phyloP scores from a whole-genome alignment of 2,113 vertebrate species.

The Myxocyprinus asiaticus region DNA sequence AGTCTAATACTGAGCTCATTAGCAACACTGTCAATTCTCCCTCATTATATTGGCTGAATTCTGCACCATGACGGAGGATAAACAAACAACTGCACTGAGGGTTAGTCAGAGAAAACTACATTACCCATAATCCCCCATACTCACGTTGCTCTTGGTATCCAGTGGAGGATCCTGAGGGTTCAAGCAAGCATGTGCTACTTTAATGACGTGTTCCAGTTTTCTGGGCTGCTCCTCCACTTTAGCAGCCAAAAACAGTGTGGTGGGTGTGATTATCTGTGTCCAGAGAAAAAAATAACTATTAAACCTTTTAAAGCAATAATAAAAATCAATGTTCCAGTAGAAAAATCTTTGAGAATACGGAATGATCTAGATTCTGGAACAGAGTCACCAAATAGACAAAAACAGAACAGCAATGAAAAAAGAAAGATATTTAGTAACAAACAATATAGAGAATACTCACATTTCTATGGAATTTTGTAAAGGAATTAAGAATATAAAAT shows the following conservation, averaged over 20 bases:
- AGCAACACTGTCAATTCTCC: too few species aligned
- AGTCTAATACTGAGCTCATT: too few species aligned
- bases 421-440: too few species aligned
- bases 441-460: constrained; percentile 79
- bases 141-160: constrained; percentile 96
- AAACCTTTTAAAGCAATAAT: too few species aligned
- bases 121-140: constrained; percentile 55
- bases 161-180: constrained; percentile 90
- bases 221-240: constrained; percentile 99
- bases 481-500: constrained; percentile 99
- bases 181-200: constrained; percentile 96
- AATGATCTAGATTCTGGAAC: too few species aligned
- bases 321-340: background rate
- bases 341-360: too few species aligned
- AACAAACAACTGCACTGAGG: too few species aligned
- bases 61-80: too few species aligned
- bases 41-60: too few species aligned
- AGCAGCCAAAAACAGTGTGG: constrained; percentile 96
- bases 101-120: background rate
- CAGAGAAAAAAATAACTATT: background rate
- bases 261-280: constrained; percentile 90
- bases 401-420: too few species aligned
- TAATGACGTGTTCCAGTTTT: constrained; percentile 99
- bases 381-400: too few species aligned
- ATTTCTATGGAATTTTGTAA: constrained; percentile 95